These are phyloP conservation scores for Drosophila kepulauana DNA, from an alignment of 1,140 invertebrate species.

Conservation along the genomic window DNA sequence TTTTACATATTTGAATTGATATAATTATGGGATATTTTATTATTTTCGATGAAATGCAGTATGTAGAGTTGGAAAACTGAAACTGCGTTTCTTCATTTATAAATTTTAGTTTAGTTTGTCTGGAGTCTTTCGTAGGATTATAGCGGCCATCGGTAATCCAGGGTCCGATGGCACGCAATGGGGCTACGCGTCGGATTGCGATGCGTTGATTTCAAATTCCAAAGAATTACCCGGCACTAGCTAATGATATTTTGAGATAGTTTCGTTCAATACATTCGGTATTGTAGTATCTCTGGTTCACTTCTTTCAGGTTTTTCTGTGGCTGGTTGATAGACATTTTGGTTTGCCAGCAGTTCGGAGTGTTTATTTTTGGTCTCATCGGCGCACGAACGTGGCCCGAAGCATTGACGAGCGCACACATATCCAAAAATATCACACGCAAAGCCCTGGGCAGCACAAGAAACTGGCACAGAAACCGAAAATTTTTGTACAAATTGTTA, in stretches of 20 bases:
- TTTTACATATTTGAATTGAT: neutral
- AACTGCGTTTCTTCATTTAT: neutral
- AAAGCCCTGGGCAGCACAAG: slow-evolving; percentile 77
- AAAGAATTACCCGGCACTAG: slow-evolving; percentile 23
- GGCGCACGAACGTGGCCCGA: slow-evolving; percentile 62
- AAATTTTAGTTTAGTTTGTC: slow-evolving; percentile 9
- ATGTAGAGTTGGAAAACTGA: neutral
- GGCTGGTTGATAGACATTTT: slow-evolving; percentile 28
- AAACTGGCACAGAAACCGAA: slow-evolving; percentile 72
- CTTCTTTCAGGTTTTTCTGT: slow-evolving; percentile 14
- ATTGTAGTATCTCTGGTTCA: slow-evolving; percentile 14
- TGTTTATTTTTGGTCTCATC: slow-evolving; percentile 76
- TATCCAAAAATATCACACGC: slow-evolving; percentile 82
- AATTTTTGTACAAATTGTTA: slow-evolving; percentile 62
- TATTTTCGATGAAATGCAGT: neutral
- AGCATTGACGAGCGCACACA: slow-evolving; percentile 71
- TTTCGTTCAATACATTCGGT: neutral
- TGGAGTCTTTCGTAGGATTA: neutral
- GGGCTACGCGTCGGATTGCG: neutral
- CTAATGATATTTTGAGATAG: slow-evolving; percentile 2
- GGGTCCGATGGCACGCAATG: slow-evolving; percentile 70
- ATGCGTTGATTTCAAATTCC: slow-evolving; percentile 10
- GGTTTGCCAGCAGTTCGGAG: slow-evolving; percentile 62
- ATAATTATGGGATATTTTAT: neutral
- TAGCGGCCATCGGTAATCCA: slow-evolving; percentile 70